Conservation (phyloP, 2,797 vertebrate genomes). For the Coendou prehensilis region DNA sequence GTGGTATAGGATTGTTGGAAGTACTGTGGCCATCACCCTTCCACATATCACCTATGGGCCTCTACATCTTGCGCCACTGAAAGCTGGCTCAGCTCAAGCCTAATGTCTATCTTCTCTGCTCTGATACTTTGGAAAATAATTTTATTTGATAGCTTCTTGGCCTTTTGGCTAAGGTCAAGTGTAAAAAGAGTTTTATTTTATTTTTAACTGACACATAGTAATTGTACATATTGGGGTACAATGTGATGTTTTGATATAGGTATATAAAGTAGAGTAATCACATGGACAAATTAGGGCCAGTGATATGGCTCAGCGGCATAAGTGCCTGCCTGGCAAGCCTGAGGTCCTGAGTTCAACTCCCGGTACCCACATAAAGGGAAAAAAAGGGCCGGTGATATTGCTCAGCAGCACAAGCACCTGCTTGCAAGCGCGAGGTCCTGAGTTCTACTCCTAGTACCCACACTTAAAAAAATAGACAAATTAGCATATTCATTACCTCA, state of each 20-base stretch:
- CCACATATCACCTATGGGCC: neutral
- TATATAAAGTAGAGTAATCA: neutral
- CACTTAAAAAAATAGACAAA: neutral
- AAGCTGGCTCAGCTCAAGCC: neutral
- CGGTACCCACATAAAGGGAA: too few relatives aligned
- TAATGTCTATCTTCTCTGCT: neutral
- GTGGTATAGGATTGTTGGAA: neutral
- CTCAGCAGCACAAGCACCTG: too few relatives aligned
- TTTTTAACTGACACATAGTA: neutral
- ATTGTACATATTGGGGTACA: neutral
- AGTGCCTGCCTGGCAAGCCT: too few relatives aligned
- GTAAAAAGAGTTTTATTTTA: neutral
- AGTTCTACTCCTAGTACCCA: too few relatives aligned
- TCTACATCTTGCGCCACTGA: too few relatives aligned
- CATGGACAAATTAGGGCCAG: neutral
- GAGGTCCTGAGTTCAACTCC: too few relatives aligned
- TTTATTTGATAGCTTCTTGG: neutral
- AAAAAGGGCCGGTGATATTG: too few relatives aligned
- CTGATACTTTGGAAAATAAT: neutral
- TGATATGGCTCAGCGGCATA: too few relatives aligned
- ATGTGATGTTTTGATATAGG: neutral
- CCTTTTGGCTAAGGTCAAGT: neutral
- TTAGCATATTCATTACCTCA: neutral
- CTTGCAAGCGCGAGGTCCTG: too few relatives aligned
- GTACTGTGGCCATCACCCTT: neutral